A percentile compares a stretch with the other conserved stretches of the same genome.
These are phyloP conservation scores for Antennarius striatus DNA, from an alignment of 2,113 vertebrate genomes.

Conservation along the genomic window DNA sequence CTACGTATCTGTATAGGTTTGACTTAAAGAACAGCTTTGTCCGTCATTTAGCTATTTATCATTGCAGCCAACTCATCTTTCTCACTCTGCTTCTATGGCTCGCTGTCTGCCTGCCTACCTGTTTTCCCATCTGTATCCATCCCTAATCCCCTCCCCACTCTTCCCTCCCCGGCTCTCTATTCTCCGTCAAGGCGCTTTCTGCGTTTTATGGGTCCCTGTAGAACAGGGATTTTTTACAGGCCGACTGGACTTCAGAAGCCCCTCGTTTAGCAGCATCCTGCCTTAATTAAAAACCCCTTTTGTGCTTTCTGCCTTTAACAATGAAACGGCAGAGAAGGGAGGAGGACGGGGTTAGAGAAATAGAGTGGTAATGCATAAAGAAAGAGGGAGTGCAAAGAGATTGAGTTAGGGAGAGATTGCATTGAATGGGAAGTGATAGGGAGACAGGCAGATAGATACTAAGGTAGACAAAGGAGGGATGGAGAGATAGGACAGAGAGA, in stretches of 20 bases:
- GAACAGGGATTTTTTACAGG: slow-evolving; percentile 78
- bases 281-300: slow-evolving; percentile 80
- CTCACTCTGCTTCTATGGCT: slow-evolving; percentile 18
- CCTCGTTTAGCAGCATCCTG: slow-evolving; percentile 78
- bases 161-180: slow-evolving; percentile 40
- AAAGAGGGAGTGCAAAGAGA: slow-evolving; percentile 52
- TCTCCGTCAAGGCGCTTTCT: slow-evolving; percentile 63
- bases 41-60: not conserved
- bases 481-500: slow-evolving; percentile 82
- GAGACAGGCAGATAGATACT: slow-evolving; percentile 82
- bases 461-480: slow-evolving; percentile 78
- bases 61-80: slow-evolving; percentile 65
- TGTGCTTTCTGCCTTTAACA: slow-evolving; percentile 77
- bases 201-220: slow-evolving; percentile 75
- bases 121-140: slow-evolving; percentile 50
- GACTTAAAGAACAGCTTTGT: no score
- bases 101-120: slow-evolving; percentile 39
- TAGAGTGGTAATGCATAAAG: slow-evolving; percentile 57
- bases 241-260: slow-evolving; percentile 77
- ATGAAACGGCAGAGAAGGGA: slow-evolving; percentile 59
- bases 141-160: slow-evolving; percentile 27
- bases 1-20: not conserved
- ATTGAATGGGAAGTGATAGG: slow-evolving; percentile 70
- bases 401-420: slow-evolving; percentile 72
- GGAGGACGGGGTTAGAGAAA: slow-evolving; percentile 58